Evolutionary conservation across 64 coral and sea anemone genomes (phyloP).

Genomic region (Porites lutea): DNA sequence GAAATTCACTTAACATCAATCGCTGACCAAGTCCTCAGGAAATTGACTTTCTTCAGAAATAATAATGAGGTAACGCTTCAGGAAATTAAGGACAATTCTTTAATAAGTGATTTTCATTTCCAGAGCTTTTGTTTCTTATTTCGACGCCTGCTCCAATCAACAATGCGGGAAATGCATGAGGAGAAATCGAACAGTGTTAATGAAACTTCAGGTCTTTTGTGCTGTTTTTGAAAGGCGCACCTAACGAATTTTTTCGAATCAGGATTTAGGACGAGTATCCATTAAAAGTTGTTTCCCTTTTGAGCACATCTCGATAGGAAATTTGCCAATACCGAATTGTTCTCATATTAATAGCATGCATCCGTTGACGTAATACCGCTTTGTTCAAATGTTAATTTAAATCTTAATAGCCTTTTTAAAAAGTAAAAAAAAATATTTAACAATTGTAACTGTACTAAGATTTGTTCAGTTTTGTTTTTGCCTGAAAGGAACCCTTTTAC

Average conservation of each 20-base stretch:
- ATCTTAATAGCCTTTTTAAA: background rate
- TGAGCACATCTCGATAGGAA: background rate
- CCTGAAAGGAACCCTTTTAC: too few relatives aligned
- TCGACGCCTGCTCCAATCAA: background rate
- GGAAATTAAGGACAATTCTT: conserved; percentile 13
- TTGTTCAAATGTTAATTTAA: background rate
- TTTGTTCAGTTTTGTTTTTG: too few relatives aligned
- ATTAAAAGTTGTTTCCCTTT: background rate
- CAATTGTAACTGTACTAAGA: background rate
- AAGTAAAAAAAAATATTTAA: background rate
- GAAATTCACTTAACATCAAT: background rate
- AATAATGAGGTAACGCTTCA: background rate
- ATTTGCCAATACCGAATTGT: background rate
- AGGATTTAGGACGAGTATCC: background rate
- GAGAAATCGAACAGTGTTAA: background rate
- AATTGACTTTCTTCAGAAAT: conserved; percentile 38
- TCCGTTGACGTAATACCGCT: background rate
- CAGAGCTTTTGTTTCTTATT: background rate
- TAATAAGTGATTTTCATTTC: conserved; percentile 10
- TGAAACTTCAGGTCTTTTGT: background rate
- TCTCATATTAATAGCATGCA: background rate
- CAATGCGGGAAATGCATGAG: background rate
- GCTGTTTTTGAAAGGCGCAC: background rate
- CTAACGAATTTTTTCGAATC: background rate
- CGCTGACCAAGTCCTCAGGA: background rate